phyloP scores from a whole-genome alignment of 2,797 vertebrate genomes.

The Triplophysa yarkandensis region DNA sequence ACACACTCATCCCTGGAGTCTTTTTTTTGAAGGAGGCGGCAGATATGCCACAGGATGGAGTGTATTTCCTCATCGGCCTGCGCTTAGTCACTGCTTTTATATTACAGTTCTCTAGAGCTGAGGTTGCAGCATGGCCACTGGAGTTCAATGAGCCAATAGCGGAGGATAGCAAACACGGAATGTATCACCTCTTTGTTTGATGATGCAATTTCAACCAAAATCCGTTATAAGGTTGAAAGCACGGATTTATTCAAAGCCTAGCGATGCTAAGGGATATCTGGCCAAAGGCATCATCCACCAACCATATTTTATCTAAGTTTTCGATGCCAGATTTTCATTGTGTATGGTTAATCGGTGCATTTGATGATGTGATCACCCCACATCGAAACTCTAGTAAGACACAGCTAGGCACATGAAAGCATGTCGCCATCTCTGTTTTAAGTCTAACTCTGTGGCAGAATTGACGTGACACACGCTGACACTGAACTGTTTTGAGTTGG shows the following conservation, averaged over 20 bases:
- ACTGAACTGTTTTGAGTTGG: too few relatives aligned
- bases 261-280: background rate
- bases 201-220: constrained; percentile 36
- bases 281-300: background rate
- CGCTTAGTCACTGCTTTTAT: constrained; percentile 37
- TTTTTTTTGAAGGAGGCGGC: constrained; percentile 31
- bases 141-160: constrained; percentile 34
- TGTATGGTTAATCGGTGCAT: too few relatives aligned
- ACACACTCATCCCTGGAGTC: constrained; percentile 44
- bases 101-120: constrained; percentile 26
- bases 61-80: constrained; percentile 44
- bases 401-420: too few relatives aligned
- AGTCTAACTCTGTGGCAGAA: too few relatives aligned
- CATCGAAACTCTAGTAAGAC: too few relatives aligned
- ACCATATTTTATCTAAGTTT: too few relatives aligned
- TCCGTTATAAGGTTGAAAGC: constrained; percentile 1
- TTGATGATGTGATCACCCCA: too few relatives aligned
- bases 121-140: constrained; percentile 52
- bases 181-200: constrained; percentile 41
- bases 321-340: too few relatives aligned
- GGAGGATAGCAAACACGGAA: constrained; percentile 38
- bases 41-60: constrained; percentile 55
- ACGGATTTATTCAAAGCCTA: background rate
- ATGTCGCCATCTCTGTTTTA: too few relatives aligned
- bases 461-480: too few relatives aligned